A percentile compares a stretch with the other conserved stretches of the same genome.
Evolutionary conservation across 2,888 invertebrate species (phyloP).

Genomic region (Acanthococcus lagerstroemiae): DNA sequence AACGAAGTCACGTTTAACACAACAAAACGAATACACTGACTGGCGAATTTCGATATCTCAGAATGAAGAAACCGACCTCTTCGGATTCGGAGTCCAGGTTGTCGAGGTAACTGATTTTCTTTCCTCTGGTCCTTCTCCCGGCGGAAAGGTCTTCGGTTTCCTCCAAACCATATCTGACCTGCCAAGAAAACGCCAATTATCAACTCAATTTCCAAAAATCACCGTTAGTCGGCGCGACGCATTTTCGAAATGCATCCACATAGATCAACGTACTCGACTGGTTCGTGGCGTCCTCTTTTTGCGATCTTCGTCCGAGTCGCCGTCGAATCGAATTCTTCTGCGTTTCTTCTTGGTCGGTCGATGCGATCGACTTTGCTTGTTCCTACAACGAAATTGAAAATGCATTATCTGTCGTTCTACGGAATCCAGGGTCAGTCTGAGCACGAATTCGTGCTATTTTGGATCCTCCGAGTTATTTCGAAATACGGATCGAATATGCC

Average conservation of each 20-base stretch:
- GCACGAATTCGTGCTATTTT: no score
- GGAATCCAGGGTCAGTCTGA: no score
- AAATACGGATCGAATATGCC: not conserved
- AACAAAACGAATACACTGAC: no score
- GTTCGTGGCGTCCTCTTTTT: slow-evolving; percentile 27
- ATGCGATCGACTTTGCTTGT: not conserved
- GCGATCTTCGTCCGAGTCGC: slow-evolving; percentile 35
- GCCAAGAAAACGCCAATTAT: no score
- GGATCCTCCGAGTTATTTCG: not conserved
- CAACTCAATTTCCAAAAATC: no score
- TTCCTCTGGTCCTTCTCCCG: slow-evolving; percentile 58
- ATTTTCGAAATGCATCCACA: no score
- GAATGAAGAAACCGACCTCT: no score
- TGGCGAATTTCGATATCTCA: no score
- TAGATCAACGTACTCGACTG: not conserved
- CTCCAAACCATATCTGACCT: slow-evolving; percentile 40
- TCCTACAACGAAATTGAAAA: not conserved
- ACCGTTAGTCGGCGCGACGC: no score
- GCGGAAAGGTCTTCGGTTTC: slow-evolving; percentile 49
- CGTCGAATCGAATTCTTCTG: slow-evolving; percentile 34
- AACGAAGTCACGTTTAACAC: no score
- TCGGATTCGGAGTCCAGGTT: slow-evolving; percentile 60
- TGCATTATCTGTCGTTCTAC: no score
- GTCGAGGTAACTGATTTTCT: slow-evolving; percentile 67
- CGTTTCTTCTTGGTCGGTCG: slow-evolving; percentile 19